Base-by-base conservation (phyloP, 2,797 vertebrate species). In the Parauchenoglanis punctatus region DNA sequence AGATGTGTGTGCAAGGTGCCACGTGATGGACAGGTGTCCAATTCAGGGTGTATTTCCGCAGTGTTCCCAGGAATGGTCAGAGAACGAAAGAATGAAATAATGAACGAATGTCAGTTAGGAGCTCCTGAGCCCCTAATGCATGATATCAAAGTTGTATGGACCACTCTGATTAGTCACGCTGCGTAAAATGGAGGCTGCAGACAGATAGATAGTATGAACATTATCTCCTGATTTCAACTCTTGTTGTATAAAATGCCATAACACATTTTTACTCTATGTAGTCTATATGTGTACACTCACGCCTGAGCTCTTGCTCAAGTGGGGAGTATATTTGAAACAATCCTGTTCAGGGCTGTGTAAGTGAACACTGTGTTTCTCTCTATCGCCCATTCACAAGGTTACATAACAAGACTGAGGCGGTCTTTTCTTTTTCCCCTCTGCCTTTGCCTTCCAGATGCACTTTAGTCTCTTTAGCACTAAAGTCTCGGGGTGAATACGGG, bases 341-440 rank as follows among this genome's bases (percentile, higher is more conserved):
- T 91, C 90, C 87, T 91, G 84, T 58, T 49, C 78, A 58, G 77
- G 92, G 91, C 92, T 90, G 92, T 93, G 90, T 88, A 72, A 90
- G 89, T 87, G 90, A 92, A 93, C 92, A 91, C 92, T 92, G 91
- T 87, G 89, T 93, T 92, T 91, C 88, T 87, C 84, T 86, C 88
- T 83, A 78, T 89, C 90, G 91, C 89, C 93, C 92, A 92, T 93
- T 95, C 94, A 94, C 91, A 90, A 35, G n/a, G 95, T 96, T 96
- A 96, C 95, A 96, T 96, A 96, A 96, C 95, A 94, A 91, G 91
- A 90, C 87, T 91, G 92, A 94, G 91, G 92, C 92, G 89, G 92
- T 91, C 90, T 93, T 94, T 93, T 92, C 92, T 81, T 80, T 61
- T 67, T 35, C 4, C 4, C 0, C 40, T 4, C 91, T 93, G 89